phyloP scores from a whole-genome alignment of 2,888 invertebrate species.

The Charanyca ferruginea region DNA sequence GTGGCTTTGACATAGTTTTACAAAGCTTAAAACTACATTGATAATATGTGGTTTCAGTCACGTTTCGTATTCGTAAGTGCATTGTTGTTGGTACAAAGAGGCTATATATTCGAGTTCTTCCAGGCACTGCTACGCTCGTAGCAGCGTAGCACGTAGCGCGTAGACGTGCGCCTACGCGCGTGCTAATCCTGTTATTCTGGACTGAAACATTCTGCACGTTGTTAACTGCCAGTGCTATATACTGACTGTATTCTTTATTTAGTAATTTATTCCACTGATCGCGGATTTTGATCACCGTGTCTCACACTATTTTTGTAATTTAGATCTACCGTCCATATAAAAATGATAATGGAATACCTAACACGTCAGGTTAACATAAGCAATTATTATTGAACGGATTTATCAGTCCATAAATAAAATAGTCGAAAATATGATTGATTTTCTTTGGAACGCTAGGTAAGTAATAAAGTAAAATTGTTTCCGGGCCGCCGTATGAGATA shows the following conservation, averaged over 20 bases:
- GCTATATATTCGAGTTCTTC: too few relatives aligned
- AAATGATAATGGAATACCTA: background rate
- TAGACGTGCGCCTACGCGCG: slow-evolving; percentile 20
- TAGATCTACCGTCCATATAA: background rate
- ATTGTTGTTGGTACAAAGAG: background rate
- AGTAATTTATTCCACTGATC: background rate
- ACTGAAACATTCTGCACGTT: slow-evolving; percentile 1
- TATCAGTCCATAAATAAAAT: background rate
- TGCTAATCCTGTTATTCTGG: background rate
- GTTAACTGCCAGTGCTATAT: background rate
- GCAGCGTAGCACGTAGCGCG: slow-evolving; percentile 44
- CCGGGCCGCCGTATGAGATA: slow-evolving; percentile 26
- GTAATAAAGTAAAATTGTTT: slow-evolving; percentile 34
- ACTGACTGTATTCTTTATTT: background rate
- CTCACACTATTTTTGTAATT: background rate
- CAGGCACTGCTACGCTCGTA: slow-evolving; percentile 37
- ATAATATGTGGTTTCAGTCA: slow-evolving; percentile 18
- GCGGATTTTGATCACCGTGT: background rate
- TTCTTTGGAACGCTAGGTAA: slow-evolving; percentile 21
- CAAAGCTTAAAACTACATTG: slow-evolving; percentile 12
- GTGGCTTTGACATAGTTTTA: slow-evolving; percentile 49
- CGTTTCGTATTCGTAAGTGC: slow-evolving; percentile 13
- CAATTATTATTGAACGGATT: background rate
- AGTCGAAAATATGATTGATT: slow-evolving; percentile 5
- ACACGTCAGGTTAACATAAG: background rate